Percentiles rank a stretch among this genome's conserved stretches.
Conservation (phyloP, 2,888 invertebrate genomes). For the Nudaria mundana region DNA sequence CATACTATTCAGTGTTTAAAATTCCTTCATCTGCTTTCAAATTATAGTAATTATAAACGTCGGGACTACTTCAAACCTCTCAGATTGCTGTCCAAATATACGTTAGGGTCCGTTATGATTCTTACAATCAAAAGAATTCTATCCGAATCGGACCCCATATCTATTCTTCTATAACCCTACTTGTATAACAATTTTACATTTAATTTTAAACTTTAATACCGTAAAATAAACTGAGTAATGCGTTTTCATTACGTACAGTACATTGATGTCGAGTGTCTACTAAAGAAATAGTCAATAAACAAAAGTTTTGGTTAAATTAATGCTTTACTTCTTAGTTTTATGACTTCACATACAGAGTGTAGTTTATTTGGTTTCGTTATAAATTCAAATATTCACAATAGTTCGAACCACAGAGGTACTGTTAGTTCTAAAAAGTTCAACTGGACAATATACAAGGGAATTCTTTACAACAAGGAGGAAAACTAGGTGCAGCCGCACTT, state of each 20-base stretch:
- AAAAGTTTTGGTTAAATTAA: slow-evolving; percentile 75
- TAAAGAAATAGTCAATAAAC: slow-evolving; percentile 77
- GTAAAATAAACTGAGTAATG: too few relatives aligned
- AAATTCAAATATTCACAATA: too few relatives aligned
- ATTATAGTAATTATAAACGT: slow-evolving; percentile 79
- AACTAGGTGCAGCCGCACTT: too few relatives aligned
- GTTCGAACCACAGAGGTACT: too few relatives aligned
- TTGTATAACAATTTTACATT: slow-evolving; percentile 21
- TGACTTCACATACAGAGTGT: slow-evolving; percentile 44
- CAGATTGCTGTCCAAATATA: slow-evolving; percentile 79
- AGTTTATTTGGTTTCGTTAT: slow-evolving; percentile 5
- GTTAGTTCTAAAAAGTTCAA: too few relatives aligned
- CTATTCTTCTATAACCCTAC: slow-evolving; percentile 74
- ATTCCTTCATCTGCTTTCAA: slow-evolving; percentile 70
- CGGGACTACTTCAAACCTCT: slow-evolving; percentile 74
- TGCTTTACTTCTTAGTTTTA: slow-evolving; percentile 54
- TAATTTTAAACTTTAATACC: slow-evolving; percentile 31
- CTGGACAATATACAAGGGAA: too few relatives aligned
- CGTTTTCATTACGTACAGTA: too few relatives aligned
- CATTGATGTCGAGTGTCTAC: slow-evolving; percentile 66
- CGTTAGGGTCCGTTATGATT: slow-evolving; percentile 78
- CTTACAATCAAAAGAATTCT: slow-evolving; percentile 72
- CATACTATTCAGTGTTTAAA: slow-evolving; percentile 26
- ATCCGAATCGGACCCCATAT: slow-evolving; percentile 73
- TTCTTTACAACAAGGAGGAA: too few relatives aligned